These are phyloP conservation scores for Pandemis heparana DNA, from an alignment of 2,888 invertebrate species.

Conservation along the genomic window DNA sequence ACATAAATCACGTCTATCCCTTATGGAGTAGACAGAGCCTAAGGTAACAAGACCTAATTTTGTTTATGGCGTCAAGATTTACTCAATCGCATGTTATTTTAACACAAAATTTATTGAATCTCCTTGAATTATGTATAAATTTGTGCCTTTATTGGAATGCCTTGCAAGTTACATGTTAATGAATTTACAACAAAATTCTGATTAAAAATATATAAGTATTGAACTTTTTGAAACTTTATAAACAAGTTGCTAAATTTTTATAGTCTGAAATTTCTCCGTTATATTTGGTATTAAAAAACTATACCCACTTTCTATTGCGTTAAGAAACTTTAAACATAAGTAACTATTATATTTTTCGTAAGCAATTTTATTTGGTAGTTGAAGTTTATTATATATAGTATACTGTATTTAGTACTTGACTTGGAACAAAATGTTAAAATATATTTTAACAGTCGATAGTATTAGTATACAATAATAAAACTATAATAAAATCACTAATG, in stretches of 20 bases:
- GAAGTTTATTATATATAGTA: not conserved
- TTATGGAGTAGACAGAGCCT: too few species aligned
- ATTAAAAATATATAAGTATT: not conserved
- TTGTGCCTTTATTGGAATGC: slow-evolving; percentile 16
- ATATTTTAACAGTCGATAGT: slow-evolving; percentile 1
- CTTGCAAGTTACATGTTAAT: not conserved
- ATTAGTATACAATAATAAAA: slow-evolving; percentile 4
- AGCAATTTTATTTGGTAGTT: not conserved
- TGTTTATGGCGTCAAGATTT: not conserved
- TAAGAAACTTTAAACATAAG: not conserved
- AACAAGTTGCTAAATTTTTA: not conserved
- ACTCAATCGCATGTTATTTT: slow-evolving; percentile 18
- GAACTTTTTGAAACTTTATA: slow-evolving; percentile 3
- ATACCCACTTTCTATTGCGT: not conserved
- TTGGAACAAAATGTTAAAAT: slow-evolving; percentile 8
- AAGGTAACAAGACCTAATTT: too few species aligned
- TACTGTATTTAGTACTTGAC: slow-evolving; percentile 8
- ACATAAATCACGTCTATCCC: too few species aligned
- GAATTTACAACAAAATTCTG: not conserved
- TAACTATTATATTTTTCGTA: not conserved
- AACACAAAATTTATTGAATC: slow-evolving; percentile 22
- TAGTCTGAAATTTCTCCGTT: slow-evolving; percentile 16
- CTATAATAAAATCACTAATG: not conserved
- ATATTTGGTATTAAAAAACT: slow-evolving; percentile 1
- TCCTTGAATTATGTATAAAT: slow-evolving; percentile 4